Evolutionary conservation across 2,888 invertebrate genomes (phyloP).

Genomic region (Caenorhabditis uteleia): DNA sequence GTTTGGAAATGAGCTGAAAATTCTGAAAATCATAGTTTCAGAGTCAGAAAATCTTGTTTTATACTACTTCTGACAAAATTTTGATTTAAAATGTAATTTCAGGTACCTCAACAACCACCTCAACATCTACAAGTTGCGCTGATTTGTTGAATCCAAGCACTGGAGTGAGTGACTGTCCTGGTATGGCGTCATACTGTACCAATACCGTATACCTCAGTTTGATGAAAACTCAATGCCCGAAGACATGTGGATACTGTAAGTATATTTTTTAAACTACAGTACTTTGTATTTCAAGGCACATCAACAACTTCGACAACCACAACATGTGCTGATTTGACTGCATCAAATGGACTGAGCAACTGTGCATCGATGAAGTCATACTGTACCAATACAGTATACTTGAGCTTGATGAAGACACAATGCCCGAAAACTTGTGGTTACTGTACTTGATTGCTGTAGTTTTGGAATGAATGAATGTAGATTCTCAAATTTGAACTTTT

Average conservation of each 20-base stretch:
- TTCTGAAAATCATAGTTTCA: too few relatives aligned
- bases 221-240: not conserved
- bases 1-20: too few relatives aligned
- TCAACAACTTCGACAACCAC: not conserved
- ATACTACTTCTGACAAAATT: too few relatives aligned
- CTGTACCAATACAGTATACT: not conserved
- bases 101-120: too few relatives aligned
- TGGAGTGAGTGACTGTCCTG: not conserved
- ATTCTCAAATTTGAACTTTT: too few relatives aligned
- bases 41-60: too few relatives aligned
- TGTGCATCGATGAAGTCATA: not conserved
- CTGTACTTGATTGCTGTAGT: too few relatives aligned
- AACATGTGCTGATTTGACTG: not conserved
- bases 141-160: not conserved
- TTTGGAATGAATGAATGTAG: too few relatives aligned
- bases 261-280: not conserved
- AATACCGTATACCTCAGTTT: not conserved
- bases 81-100: too few relatives aligned
- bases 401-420: not conserved
- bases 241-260: constrained; percentile 9
- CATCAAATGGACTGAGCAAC: not conserved
- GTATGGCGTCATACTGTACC: constrained; percentile 1
- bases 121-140: not conserved
- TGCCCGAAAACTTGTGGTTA: constrained; percentile 1
- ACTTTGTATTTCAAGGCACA: too few relatives aligned